A percentile compares a stretch with the other conserved stretches of the same genome.
These are phyloP conservation scores for Telmatherina bonti DNA, from an alignment of 2,797 vertebrate genomes.

Conservation along the genomic window DNA sequence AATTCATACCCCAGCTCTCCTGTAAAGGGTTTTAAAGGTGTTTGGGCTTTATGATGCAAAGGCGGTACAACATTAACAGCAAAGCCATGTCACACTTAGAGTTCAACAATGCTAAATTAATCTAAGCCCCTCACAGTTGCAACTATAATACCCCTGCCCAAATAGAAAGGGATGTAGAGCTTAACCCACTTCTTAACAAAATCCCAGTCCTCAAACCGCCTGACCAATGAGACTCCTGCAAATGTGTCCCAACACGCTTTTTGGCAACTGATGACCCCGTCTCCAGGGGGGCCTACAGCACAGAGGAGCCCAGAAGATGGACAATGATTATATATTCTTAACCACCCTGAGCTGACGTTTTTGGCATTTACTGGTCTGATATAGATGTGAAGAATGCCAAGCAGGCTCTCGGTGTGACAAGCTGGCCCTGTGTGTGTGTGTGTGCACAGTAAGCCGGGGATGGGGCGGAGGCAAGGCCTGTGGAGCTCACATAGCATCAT, in stretches of 20 bases:
- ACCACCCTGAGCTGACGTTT: constrained; percentile 46
- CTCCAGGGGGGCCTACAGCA: constrained; percentile 23
- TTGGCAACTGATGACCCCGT: constrained; percentile 21
- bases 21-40: not conserved
- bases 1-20: not conserved
- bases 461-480: constrained; percentile 45
- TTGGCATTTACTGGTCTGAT: constrained; percentile 53
- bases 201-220: constrained; percentile 55
- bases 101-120: constrained; percentile 54
- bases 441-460: constrained; percentile 29
- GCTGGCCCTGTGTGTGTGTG: constrained; percentile 23
- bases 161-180: constrained; percentile 55
- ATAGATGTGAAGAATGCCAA: constrained; percentile 40
- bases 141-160: constrained; percentile 53
- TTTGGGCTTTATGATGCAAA: constrained; percentile 17
- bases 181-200: constrained; percentile 70
- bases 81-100: constrained; percentile 24
- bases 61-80: constrained; percentile 23
- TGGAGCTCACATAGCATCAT: constrained; percentile 68
- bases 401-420: constrained; percentile 31
- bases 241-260: constrained; percentile 39
- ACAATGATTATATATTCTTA: constrained; percentile 35
- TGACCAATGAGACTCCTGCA: constrained; percentile 44
- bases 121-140: constrained; percentile 42
- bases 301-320: constrained; percentile 33